These are phyloP conservation scores for Apodemia mormo DNA, from an alignment of 2,888 invertebrate genomes.

Conservation along the genomic window DNA sequence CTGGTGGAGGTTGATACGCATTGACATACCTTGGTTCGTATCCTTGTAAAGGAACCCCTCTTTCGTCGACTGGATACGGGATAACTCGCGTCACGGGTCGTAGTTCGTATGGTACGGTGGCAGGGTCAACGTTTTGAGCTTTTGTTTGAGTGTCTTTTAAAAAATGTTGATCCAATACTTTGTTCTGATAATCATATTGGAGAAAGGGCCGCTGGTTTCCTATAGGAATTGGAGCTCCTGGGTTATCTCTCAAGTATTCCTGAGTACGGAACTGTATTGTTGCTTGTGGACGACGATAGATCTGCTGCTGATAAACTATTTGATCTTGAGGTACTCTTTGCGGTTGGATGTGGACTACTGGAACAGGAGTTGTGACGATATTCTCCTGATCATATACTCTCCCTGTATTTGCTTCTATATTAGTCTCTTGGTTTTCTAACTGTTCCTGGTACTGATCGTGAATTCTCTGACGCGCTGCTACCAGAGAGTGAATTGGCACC, in stretches of 20 bases:
- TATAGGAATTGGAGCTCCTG: constrained; percentile 72
- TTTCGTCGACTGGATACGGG: constrained; percentile 70
- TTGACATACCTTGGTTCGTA: constrained; percentile 67
- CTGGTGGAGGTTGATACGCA: constrained; percentile 55
- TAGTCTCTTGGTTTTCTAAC: constrained; percentile 67
- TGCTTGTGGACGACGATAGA: constrained; percentile 60
- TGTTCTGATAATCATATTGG: constrained; percentile 72
- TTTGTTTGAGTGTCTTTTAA: constrained; percentile 60
- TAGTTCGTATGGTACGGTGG: constrained; percentile 60
- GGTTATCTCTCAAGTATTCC: constrained; percentile 75
- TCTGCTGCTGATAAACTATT: constrained; percentile 63
- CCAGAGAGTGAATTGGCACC: constrained; percentile 74
- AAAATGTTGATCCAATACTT: constrained; percentile 72
- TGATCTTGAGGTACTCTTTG: constrained; percentile 60
- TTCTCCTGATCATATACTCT: constrained; percentile 72
- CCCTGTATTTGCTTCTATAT: constrained; percentile 78
- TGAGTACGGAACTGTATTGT: constrained; percentile 68
- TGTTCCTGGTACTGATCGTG: constrained; percentile 72
- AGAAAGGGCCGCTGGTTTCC: constrained; percentile 77
- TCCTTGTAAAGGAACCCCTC: constrained; percentile 68
- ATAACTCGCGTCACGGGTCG: constrained; percentile 69
- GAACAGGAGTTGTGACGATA: constrained; percentile 76
- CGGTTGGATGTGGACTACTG: constrained; percentile 78
- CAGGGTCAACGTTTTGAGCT: constrained; percentile 54
- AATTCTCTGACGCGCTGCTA: constrained; percentile 73